Conservation (phyloP, 2,888 invertebrate species). For the Archips xylosteana region DNA sequence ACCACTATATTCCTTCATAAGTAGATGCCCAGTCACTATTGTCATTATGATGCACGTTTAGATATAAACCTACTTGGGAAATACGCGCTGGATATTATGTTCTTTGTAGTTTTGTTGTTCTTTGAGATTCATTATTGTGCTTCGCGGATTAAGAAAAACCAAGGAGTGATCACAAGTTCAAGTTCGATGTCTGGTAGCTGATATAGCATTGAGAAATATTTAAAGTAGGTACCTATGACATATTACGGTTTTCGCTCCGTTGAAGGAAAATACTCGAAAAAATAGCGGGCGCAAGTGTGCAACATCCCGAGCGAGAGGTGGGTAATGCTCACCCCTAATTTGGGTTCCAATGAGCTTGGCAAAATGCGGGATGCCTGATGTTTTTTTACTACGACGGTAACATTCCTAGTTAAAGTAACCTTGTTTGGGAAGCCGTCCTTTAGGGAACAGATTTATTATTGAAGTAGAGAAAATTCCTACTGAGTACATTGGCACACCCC, state of each 20-base stretch:
- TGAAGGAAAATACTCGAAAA: not conserved
- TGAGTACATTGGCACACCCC: not conserved
- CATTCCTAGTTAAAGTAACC: not conserved
- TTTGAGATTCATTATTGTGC: too few relatives aligned
- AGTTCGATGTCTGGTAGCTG: not conserved
- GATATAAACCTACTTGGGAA: not conserved
- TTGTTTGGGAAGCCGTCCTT: not conserved
- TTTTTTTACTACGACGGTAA: slow-evolving; percentile 1
- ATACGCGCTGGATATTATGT: not conserved
- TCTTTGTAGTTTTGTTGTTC: not conserved
- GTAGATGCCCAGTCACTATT: not conserved
- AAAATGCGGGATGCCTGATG: not conserved
- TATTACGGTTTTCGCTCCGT: not conserved
- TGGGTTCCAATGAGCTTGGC: slow-evolving; percentile 3
- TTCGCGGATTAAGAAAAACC: not conserved
- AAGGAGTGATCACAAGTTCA: not conserved
- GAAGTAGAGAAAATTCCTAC: too few relatives aligned
- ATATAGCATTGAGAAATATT: not conserved
- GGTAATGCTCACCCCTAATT: not conserved
- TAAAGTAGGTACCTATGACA: not conserved
- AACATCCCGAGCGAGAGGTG: not conserved
- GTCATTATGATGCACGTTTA: slow-evolving; percentile 21
- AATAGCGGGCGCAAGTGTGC: not conserved
- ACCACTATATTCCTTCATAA: slow-evolving; percentile 15
- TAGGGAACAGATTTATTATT: too few relatives aligned